Evolutionary conservation across 2,888 invertebrate species (phyloP), one percentile per base, ranked within the genome.

Genomic region (Eucriotettix oculatus): DNA sequence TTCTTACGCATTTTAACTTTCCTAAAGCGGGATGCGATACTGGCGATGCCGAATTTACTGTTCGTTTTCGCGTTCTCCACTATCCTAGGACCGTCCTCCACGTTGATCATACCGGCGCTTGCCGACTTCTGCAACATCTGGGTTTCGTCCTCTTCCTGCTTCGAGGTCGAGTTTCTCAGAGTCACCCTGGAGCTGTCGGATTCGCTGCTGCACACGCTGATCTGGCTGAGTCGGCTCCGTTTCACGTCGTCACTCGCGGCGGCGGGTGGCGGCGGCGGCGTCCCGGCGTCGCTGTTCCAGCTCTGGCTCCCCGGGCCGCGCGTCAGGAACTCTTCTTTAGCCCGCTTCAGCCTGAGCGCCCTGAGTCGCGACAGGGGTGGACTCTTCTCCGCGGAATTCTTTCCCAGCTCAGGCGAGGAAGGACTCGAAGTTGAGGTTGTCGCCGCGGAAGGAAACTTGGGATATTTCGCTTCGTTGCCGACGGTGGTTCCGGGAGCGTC

Each of bases 91-190:
- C 16, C 84, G 76, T 64, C 82, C 75, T 65, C 78, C 64, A 82
- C 75, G 65, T 78, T 84, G 60, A 87, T 85, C 81, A 87, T 86
- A n/a, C 87, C 87, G 0, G 83, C 87, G 64, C 87, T 87, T 0
- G 84, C 82, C 42, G 86, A 87, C 67, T 88, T 85, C 0, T 82
- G 79, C n/a, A 86, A 71, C 42, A 63, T 54, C 17, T 16, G 52
- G 42, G 58, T 63, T 29, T 65, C 60, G 14, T 59, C 59, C 10
- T 60, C 58, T 5, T 29, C 57, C 52, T 63, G 55, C 14, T 58
- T 70, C 64, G 77, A 76, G 1, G 78, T 77, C 63, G 83, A 83
- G 66, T 83, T 84, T 59, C 79, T 82, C 56, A 80, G 10, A 5
- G 52, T 52, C 5, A 48, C 48, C 10, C 48, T 14, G 9, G 14